phyloP scores from a whole-genome alignment of 2,888 invertebrate genomes.

The Prostheceraeus crozeri region DNA sequence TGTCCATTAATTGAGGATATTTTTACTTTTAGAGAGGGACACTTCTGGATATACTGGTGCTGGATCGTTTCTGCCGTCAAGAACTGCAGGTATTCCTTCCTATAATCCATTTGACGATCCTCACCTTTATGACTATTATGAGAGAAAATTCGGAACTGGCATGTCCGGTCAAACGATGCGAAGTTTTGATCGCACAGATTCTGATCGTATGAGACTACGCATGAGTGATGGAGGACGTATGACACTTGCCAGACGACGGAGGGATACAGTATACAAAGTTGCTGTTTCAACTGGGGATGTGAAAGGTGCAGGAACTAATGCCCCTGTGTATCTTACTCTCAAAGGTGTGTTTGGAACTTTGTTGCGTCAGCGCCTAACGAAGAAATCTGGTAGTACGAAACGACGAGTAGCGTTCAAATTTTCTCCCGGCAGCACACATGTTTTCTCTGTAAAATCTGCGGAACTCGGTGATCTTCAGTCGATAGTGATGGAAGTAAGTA shows the following conservation, averaged over 20 bases:
- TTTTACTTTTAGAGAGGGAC: conserved; percentile 7
- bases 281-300: conserved; percentile 52
- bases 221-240: conserved; percentile 5
- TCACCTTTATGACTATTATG: conserved; percentile 34
- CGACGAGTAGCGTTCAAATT: conserved; percentile 45
- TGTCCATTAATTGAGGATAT: too few relatives aligned
- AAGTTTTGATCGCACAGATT: conserved; percentile 14
- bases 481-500: conserved; percentile 51
- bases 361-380: conserved; percentile 13
- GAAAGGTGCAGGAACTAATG: conserved; percentile 52
- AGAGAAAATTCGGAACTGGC: conserved; percentile 27
- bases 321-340: conserved; percentile 46
- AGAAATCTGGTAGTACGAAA: conserved; percentile 17
- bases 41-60: conserved; percentile 29
- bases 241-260: background rate
- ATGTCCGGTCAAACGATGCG: conserved; percentile 22
- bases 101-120: conserved; percentile 37
- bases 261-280: conserved; percentile 48
- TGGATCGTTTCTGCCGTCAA: conserved; percentile 20
- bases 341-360: conserved; percentile 21
- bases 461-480: conserved; percentile 54
- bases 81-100: background rate
- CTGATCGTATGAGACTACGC: conserved; percentile 28
- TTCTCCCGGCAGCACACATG: conserved; percentile 51
- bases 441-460: conserved; percentile 52